These are phyloP conservation scores for Ptyas mucosa DNA, from an alignment of 2,113 vertebrate genomes.

Conservation along the genomic window DNA sequence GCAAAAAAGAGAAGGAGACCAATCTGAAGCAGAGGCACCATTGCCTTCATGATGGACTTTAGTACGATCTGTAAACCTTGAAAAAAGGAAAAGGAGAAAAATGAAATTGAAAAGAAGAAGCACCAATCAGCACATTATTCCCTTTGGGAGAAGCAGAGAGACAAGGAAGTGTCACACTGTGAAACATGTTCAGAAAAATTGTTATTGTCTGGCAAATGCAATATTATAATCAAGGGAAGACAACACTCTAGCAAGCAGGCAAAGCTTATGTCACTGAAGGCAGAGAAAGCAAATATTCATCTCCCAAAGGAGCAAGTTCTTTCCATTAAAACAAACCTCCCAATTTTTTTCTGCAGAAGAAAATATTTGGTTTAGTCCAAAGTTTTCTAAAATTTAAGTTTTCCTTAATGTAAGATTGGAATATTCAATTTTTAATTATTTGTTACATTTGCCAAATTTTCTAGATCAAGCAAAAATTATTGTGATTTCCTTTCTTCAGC, in stretches of 20 bases:
- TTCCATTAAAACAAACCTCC: not conserved
- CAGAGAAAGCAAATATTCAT: not conserved
- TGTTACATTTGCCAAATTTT: not conserved
- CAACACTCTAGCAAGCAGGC: not conserved
- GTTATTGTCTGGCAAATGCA: not conserved
- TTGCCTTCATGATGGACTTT: constrained; percentile 99
- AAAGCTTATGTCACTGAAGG: not conserved
- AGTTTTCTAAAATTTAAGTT: not conserved
- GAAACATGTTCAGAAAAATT: not conserved
- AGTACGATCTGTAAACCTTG: constrained; percentile 95
- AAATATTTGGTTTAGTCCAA: not conserved
- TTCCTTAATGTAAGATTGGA: not conserved
- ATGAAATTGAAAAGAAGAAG: not conserved
- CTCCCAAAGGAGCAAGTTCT: not conserved
- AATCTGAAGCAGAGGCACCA: constrained; percentile 97
- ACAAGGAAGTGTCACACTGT: not conserved
- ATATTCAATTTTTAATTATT: not conserved
- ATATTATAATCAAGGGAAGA: not conserved
- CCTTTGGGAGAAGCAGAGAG: not conserved
- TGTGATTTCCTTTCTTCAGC: not conserved
- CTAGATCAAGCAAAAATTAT: not conserved
- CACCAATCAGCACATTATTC: not conserved
- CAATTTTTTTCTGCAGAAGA: not conserved
- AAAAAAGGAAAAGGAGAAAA: not conserved
- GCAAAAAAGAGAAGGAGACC: constrained; percentile 96